Conservation (phyloP, 2,888 invertebrate species). For the Mythimna lalbum region DNA sequence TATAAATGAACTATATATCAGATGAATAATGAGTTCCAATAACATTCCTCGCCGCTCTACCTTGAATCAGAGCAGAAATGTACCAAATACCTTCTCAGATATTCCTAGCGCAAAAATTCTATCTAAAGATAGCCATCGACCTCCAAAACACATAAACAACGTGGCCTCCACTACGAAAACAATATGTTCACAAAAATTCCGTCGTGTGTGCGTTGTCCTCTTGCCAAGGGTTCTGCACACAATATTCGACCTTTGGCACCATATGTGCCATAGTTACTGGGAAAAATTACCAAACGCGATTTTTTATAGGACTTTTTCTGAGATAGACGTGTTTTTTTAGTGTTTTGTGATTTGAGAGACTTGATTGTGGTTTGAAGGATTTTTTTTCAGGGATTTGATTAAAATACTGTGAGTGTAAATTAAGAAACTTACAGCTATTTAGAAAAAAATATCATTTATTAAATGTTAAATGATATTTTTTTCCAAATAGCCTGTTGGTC, state of each 20-base stretch:
- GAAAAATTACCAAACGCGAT: conserved; percentile 46
- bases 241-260: conserved; percentile 50
- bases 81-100: no score
- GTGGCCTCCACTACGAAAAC: conserved; percentile 29
- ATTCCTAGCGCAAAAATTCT: not conserved
- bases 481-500: no score
- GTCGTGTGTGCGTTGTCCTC: conserved; percentile 33
- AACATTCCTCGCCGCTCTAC: not conserved
- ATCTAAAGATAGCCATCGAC: conserved; percentile 14
- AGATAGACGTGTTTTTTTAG: not conserved
- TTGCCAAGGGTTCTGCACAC: conserved; percentile 53
- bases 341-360: conserved; percentile 2
- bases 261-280: conserved; percentile 23
- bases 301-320: conserved; percentile 14
- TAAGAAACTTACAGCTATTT: no score
- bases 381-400: not conserved
- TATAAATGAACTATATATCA: no score
- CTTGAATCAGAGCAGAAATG: not conserved
- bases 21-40: no score
- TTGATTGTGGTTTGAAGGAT: not conserved
- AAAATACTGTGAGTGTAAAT: no score
- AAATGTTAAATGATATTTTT: no score
- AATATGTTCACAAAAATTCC: conserved; percentile 40
- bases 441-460: no score
- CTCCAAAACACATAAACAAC: conserved; percentile 29